Percentiles rank a stretch among this genome's conserved stretches.
Evolutionary conservation across 2,797 vertebrate genomes (phyloP).

Genomic region (Galaxias olidus): DNA sequence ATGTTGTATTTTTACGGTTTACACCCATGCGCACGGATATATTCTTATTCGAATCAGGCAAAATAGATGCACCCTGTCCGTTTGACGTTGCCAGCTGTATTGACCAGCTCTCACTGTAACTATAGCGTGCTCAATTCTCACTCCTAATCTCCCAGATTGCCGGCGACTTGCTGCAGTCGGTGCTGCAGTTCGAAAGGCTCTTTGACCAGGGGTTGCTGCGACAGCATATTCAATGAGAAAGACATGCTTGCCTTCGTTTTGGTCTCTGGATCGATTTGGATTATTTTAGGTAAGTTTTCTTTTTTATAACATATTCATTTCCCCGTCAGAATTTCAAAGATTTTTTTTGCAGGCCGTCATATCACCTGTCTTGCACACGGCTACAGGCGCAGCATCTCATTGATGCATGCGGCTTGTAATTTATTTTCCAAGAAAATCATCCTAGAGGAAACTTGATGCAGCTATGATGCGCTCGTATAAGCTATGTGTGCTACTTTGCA

Average conservation of each 20-base stretch:
- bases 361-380: background rate
- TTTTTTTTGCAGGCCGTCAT: background rate
- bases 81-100: slow-evolving; percentile 10
- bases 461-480: no score
- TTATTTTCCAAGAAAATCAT: background rate
- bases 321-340: background rate
- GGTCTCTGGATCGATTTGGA: slow-evolving; percentile 81
- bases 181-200: slow-evolving; percentile 70
- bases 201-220: slow-evolving; percentile 53
- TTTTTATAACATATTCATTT: no score
- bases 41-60: background rate
- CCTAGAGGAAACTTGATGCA: background rate
- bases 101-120: slow-evolving; percentile 20
- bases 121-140: slow-evolving; percentile 16
- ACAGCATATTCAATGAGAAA: slow-evolving; percentile 74
- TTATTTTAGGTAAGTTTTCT: slow-evolving; percentile 78
- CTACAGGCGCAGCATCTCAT: background rate
- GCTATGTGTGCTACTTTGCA: no score
- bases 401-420: background rate
- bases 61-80: background rate
- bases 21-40: background rate
- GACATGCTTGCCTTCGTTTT: slow-evolving; percentile 82
- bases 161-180: slow-evolving; percentile 72
- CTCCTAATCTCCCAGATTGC: slow-evolving; percentile 71
- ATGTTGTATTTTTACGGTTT: background rate